Conservation (phyloP, 2,797 vertebrate species). For the Ataeniobius toweri region DNA sequence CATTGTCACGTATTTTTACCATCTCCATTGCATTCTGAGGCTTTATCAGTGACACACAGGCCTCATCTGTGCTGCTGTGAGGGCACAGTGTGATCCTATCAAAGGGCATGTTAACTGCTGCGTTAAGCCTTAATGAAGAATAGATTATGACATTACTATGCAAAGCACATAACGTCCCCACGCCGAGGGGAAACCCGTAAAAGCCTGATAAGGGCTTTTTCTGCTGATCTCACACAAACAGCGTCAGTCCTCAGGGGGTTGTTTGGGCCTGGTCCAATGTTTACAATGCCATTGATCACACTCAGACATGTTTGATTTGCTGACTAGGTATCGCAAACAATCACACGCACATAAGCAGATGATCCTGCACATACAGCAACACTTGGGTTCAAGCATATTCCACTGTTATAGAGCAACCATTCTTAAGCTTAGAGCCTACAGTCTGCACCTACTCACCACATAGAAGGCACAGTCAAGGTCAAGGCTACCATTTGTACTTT, state of each 20-base stretch:
- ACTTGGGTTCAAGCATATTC: not conserved
- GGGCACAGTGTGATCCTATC: slow-evolving; percentile 70
- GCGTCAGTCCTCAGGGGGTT: slow-evolving; percentile 56
- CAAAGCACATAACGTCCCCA: slow-evolving; percentile 56
- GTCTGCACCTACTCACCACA: slow-evolving; percentile 29
- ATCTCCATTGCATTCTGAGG: slow-evolving; percentile 62
- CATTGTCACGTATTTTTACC: slow-evolving; percentile 55
- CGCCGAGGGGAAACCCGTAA: slow-evolving; percentile 61
- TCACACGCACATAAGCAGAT: slow-evolving; percentile 22
- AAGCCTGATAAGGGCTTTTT: slow-evolving; percentile 73
- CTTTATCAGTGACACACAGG: slow-evolving; percentile 75
- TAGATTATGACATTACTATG: slow-evolving; percentile 80
- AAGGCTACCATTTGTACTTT: slow-evolving; percentile 51
- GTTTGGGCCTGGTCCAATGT: slow-evolving; percentile 59
- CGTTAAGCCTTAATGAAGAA: slow-evolving; percentile 79
- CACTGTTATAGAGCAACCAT: slow-evolving; percentile 18
- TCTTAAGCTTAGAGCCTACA: slow-evolving; percentile 45
- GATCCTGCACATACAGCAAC: slow-evolving; percentile 5
- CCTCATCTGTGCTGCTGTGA: slow-evolving; percentile 46
- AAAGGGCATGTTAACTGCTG: slow-evolving; percentile 67
- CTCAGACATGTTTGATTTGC: slow-evolving; percentile 55
- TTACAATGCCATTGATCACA: slow-evolving; percentile 72
- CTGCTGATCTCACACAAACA: slow-evolving; percentile 76
- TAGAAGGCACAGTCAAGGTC: slow-evolving; percentile 50
- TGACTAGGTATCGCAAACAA: slow-evolving; percentile 42